A percentile compares a stretch with the other conserved stretches of the same genome.
phyloP scores from a whole-genome alignment of 2,113 vertebrate species.

The Zosterops hypoxanthus region DNA sequence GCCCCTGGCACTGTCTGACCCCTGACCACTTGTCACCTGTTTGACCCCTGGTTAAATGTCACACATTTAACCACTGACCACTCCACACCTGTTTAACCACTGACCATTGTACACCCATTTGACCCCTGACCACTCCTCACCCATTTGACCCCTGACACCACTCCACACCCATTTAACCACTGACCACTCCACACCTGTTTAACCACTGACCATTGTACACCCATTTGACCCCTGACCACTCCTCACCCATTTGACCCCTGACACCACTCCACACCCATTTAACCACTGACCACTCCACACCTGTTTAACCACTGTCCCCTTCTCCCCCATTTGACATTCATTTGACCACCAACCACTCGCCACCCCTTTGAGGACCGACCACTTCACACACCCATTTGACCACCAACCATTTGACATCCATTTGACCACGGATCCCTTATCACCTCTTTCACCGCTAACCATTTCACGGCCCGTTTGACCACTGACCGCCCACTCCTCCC shows the following conservation, averaged over 20 bases:
- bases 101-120: no score
- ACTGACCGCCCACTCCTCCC: background rate
- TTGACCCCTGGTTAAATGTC: background rate
- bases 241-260: no score
- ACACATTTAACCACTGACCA: background rate
- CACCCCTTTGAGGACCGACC: background rate
- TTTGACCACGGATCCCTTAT: accelerated
- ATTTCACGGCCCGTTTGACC: background rate
- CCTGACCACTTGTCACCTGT: background rate
- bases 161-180: background rate
- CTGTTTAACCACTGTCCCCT: background rate
- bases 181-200: background rate
- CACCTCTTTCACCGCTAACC: background rate
- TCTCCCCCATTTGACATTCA: background rate
- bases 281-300: background rate
- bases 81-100: background rate
- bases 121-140: background rate
- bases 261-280: background rate
- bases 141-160: background rate
- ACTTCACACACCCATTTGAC: background rate
- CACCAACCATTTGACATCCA: background rate
- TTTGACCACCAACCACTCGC: background rate
- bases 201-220: background rate
- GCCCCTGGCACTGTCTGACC: background rate
- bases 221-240: no score